phyloP scores from a whole-genome alignment of 2,888 invertebrate species.

The Acanthopleura granulata region DNA sequence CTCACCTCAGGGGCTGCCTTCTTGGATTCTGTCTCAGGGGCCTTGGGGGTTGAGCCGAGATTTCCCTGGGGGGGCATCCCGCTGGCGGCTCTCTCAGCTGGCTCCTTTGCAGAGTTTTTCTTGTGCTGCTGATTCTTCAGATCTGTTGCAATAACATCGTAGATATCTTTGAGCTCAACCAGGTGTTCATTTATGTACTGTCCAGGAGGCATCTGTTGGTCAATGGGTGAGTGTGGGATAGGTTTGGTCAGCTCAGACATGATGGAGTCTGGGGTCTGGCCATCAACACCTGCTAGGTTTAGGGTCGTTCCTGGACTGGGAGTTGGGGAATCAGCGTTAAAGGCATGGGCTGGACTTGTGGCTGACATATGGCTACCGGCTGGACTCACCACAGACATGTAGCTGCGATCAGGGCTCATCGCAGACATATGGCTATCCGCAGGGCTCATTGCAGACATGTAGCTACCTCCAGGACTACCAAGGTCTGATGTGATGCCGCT shows the following conservation, averaged over 20 bases:
- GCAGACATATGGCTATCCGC: neutral
- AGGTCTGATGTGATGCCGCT: neutral
- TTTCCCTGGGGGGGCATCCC: neutral
- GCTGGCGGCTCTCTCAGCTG: neutral
- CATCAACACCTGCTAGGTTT: neutral
- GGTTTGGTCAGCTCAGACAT: neutral
- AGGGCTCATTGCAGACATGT: neutral
- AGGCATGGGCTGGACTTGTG: neutral
- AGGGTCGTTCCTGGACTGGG: neutral
- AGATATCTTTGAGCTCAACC: neutral
- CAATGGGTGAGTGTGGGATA: neutral
- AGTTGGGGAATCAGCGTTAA: neutral
- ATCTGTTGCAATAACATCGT: neutral
- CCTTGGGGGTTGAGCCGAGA: neutral
- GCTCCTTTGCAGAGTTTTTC: neutral
- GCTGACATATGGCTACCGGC: neutral
- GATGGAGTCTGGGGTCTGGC: neutral
- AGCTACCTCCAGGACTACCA: neutral
- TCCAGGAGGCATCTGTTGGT: neutral
- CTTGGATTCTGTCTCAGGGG: neutral
- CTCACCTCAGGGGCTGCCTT: neutral
- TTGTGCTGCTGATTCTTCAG: neutral
- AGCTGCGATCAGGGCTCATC: neutral
- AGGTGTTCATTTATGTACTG: neutral
- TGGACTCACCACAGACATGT: neutral